Evolutionary conservation across 2,888 invertebrate genomes (phyloP).

Genomic region (Halictus ligatus): DNA sequence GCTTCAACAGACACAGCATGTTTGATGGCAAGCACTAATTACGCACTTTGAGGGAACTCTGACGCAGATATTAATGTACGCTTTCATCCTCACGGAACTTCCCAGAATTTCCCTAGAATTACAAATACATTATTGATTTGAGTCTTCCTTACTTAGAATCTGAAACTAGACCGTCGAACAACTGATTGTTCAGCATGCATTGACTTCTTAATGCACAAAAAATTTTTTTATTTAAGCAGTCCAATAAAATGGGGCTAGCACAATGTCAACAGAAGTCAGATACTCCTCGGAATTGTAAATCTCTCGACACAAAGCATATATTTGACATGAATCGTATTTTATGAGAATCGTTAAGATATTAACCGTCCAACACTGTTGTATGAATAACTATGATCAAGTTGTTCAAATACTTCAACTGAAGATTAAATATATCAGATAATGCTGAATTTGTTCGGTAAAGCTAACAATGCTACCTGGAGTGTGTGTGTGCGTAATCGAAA

Average conservation of each 20-base stretch:
- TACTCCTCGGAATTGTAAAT: not conserved
- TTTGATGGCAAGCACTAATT: constrained; percentile 36
- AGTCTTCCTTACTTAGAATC: not conserved
- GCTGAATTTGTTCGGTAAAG: not conserved
- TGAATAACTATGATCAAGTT: not conserved
- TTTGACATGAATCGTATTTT: not conserved
- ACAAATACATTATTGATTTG: not conserved
- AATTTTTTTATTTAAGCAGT: not conserved
- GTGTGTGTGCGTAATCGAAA: not conserved
- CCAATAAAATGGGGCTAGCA: not conserved
- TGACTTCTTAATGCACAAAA: not conserved
- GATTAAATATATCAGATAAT: not conserved
- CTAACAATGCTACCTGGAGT: not conserved
- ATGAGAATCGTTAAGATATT: not conserved
- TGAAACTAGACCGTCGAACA: not conserved
- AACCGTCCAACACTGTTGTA: not conserved
- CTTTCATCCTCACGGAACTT: constrained; percentile 1
- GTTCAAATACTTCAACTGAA: not conserved
- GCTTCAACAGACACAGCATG: constrained; percentile 25
- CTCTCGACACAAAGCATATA: not conserved
- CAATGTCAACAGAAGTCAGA: not conserved
- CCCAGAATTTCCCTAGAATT: not conserved
- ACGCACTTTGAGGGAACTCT: not conserved
- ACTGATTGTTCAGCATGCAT: not conserved
- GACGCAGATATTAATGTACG: constrained; percentile 9